Percentiles rank a stretch among this genome's conserved stretches.
phyloP scores from a whole-genome alignment of 1,140 invertebrate genomes.

The Rhopalosiphum maidis region DNA sequence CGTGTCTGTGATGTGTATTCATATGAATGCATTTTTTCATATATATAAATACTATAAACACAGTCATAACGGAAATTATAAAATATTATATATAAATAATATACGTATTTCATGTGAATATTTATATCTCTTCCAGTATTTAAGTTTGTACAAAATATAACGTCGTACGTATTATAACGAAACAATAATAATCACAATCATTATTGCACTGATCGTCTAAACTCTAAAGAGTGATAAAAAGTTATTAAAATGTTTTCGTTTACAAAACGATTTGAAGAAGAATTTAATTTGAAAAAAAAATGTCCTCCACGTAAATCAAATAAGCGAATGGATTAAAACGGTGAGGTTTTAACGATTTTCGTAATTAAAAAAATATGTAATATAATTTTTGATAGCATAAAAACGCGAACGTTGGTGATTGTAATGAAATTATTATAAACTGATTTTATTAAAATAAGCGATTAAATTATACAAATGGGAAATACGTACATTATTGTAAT shows the following conservation, averaged over 20 bases:
- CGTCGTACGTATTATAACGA: not conserved
- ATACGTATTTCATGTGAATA: not conserved
- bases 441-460: not conserved
- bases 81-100: not conserved
- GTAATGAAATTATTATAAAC: not conserved
- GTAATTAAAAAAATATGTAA: not conserved
- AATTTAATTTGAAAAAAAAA: not conserved
- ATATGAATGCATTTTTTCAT: not conserved
- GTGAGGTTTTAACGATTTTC: not conserved
- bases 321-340: not conserved
- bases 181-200: not conserved
- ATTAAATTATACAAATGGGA: not conserved
- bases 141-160: not conserved
- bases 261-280: not conserved
- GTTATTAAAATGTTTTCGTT: constrained; percentile 2
- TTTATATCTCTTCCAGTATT: not conserved
- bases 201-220: not conserved
- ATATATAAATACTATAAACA: not conserved
- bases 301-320: not conserved
- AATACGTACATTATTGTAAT: not conserved
- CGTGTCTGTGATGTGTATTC: too few species aligned
- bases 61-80: not conserved
- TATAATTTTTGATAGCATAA: not conserved
- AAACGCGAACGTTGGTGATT: not conserved
- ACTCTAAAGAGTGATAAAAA: not conserved